phyloP scores from a whole-genome alignment of 1,140 invertebrate genomes.

The Drosophila lacertosa region DNA sequence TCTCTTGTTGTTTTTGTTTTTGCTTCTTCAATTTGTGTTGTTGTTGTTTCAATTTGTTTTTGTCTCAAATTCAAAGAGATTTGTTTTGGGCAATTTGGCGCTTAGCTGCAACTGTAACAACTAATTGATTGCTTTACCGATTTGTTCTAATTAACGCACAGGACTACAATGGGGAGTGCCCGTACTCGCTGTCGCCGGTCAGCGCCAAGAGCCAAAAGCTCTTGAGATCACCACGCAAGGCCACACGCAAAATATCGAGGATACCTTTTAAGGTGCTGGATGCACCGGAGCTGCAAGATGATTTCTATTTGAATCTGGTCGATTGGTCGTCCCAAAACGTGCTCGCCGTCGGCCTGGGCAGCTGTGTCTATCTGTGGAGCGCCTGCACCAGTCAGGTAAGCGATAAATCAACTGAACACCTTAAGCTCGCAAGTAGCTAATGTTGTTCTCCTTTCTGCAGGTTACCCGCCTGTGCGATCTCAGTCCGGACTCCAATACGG shows the following conservation, averaged over 20 bases:
- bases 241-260: slow-evolving; percentile 97
- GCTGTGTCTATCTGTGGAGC: slow-evolving; percentile 99
- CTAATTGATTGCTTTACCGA: slow-evolving; percentile 37
- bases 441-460: slow-evolving; percentile 71
- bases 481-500: slow-evolving; percentile 95
- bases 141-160: slow-evolving; percentile 52
- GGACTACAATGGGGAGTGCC: slow-evolving; percentile 88
- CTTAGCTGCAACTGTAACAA: slow-evolving; percentile 54
- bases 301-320: slow-evolving; percentile 99
- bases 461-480: slow-evolving; percentile 98
- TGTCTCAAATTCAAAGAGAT: not conserved
- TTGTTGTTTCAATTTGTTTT: too few relatives aligned
- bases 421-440: not conserved
- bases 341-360: slow-evolving; percentile 98
- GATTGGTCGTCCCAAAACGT: slow-evolving; percentile 99
- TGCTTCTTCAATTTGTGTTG: too few relatives aligned
- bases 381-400: slow-evolving; percentile 98
- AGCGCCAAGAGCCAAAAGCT: slow-evolving; percentile 97
- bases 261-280: slow-evolving; percentile 99
- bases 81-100: slow-evolving; percentile 61
- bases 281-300: slow-evolving; percentile 99
- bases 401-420: not conserved
- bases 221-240: slow-evolving; percentile 96
- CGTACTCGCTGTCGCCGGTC: slow-evolving; percentile 96
- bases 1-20: not conserved